Evolutionary conservation across 2,113 vertebrate species (phyloP).

Genomic region (Pelmatolapia mariae): DNA sequence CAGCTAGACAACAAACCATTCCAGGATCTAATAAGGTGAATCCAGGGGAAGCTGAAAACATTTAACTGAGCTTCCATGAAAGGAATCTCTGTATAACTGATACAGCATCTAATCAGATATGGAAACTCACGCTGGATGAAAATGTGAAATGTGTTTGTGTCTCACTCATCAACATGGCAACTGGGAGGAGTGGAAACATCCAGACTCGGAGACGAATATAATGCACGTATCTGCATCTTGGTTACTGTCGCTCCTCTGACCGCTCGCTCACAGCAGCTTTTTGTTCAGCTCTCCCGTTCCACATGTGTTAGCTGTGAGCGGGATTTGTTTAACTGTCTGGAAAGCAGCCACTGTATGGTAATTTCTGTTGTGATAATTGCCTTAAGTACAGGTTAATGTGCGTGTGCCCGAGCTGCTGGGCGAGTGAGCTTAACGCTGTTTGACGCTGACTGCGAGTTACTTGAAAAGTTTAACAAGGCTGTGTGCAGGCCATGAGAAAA

Average conservation of each 20-base stretch:
- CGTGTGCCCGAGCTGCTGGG: neutral
- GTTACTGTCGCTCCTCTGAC: neutral
- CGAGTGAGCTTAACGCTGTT: neutral
- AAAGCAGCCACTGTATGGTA: conserved; percentile 20
- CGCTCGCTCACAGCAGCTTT: conserved; percentile 1
- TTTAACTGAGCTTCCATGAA: neutral
- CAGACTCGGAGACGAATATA: neutral
- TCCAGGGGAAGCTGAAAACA: neutral
- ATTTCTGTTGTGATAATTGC: conserved; percentile 47
- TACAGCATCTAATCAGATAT: conserved; percentile 1
- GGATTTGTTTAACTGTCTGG: conserved; percentile 40
- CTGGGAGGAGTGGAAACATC: neutral
- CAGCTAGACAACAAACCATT: neutral
- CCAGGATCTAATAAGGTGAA: neutral
- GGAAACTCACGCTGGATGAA: neutral
- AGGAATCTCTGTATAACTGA: neutral
- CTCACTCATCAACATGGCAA: neutral
- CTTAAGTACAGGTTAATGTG: conserved; percentile 48
- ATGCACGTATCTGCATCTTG: neutral
- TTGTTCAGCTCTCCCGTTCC: neutral
- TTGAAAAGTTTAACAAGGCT: conserved; percentile 14
- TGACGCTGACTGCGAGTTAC: conserved; percentile 9
- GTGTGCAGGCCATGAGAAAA: neutral
- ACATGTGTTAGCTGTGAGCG: conserved; percentile 2
- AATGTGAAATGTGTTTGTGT: conserved; percentile 1